These are phyloP conservation scores for Oncorhynchus gorbuscha DNA, from an alignment of 2,113 vertebrate genomes.

Conservation along the genomic window DNA sequence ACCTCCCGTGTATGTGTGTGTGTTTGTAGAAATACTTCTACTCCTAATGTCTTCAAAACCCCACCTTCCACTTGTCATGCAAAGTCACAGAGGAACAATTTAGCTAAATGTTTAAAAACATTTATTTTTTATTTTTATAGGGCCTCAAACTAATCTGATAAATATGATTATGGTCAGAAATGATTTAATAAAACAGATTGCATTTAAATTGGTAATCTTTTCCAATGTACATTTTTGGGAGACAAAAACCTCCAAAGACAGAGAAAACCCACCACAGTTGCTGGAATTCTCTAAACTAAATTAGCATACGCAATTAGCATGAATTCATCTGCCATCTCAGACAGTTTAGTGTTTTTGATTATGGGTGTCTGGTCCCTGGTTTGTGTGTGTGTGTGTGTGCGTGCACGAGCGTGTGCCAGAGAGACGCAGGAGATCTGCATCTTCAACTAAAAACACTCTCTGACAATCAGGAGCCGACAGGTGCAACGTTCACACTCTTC, in stretches of 20 bases:
- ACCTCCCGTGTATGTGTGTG: background rate
- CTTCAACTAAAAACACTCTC: conserved; percentile 26
- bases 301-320: conserved; percentile 62
- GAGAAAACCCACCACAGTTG: conserved; percentile 38
- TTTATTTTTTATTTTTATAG: conserved; percentile 6
- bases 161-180: conserved; percentile 31
- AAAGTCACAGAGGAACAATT: too few species aligned
- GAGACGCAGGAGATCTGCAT: background rate
- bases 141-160: conserved; percentile 29
- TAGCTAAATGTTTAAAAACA: too few species aligned
- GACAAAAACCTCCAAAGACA: conserved; percentile 46
- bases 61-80: too few species aligned
- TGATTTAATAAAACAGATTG: conserved; percentile 31
- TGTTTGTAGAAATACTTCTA: background rate
- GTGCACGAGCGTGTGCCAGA: background rate
- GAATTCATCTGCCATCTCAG: conserved; percentile 50
- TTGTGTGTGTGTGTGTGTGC: background rate
- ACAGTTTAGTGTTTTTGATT: conserved; percentile 37
- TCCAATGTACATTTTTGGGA: conserved; percentile 41
- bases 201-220: conserved; percentile 49
- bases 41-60: too few species aligned
- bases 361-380: conserved; percentile 21
- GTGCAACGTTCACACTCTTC: conserved; percentile 46
- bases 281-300: conserved; percentile 53
- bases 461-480: conserved; percentile 46